phyloP scores from a whole-genome alignment of 1,140 invertebrate genomes.

The Leptinotarsa defecta region DNA sequence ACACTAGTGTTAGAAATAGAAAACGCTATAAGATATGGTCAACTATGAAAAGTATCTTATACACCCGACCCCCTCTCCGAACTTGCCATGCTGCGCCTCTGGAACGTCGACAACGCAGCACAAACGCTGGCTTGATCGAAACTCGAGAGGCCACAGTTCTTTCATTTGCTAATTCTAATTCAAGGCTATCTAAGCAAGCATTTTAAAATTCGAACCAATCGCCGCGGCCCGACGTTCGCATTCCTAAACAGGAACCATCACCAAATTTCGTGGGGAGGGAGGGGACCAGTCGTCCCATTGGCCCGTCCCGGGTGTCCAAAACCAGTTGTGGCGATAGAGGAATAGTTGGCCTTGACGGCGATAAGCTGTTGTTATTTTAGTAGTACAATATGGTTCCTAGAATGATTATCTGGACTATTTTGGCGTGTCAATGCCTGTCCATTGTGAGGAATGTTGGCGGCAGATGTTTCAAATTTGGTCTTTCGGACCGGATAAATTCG shows the following conservation, averaged over 20 bases:
- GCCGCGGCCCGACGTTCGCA: conserved; percentile 4
- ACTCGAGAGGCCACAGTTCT: conserved; percentile 20
- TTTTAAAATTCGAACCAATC: conserved; percentile 30
- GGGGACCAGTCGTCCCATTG: neutral
- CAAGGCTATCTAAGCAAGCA: conserved; percentile 39
- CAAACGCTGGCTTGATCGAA: neutral
- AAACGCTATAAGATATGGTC: too few species aligned
- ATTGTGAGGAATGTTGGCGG: neutral
- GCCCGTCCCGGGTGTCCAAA: neutral
- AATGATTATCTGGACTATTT: conserved; percentile 10
- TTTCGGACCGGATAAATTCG: too few species aligned
- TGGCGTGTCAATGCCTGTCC: neutral
- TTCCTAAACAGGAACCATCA: conserved; percentile 30
- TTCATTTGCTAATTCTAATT: conserved; percentile 38
- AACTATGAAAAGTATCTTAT: too few species aligned
- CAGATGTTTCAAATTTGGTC: too few species aligned
- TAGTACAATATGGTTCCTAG: conserved; percentile 21
- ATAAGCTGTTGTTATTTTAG: conserved; percentile 24
- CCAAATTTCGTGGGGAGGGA: conserved; percentile 4
- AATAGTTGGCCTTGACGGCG: conserved; percentile 26
- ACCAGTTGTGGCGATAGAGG: conserved; percentile 12
- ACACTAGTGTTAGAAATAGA: too few species aligned
- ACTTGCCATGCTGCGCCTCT: neutral
- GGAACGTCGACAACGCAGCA: neutral
- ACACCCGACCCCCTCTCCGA: too few species aligned